Evolutionary conservation across 2,113 vertebrate species (phyloP).

Genomic region (Muscicapa adusta): DNA sequence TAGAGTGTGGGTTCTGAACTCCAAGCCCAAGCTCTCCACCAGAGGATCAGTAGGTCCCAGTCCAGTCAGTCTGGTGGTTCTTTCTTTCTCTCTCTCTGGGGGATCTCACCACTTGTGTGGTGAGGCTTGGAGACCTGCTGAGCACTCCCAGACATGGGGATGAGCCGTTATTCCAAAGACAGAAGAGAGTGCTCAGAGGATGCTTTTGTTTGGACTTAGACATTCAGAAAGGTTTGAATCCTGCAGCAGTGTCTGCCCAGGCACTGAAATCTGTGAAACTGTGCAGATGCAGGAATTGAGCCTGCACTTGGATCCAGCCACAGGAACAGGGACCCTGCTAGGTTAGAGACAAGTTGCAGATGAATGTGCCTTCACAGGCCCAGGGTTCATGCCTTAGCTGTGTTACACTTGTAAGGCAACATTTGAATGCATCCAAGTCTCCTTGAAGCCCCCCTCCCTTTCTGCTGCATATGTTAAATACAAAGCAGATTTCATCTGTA

Average conservation of each 20-base stretch:
- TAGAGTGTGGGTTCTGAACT: accelerated
- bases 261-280: neutral
- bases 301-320: neutral
- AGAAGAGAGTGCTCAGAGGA: neutral
- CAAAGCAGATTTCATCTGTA: conserved; percentile 17
- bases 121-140: neutral
- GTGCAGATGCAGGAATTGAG: neutral
- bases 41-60: neutral
- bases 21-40: neutral
- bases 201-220: neutral
- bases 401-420: neutral
- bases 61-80: neutral
- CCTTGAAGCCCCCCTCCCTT: neutral
- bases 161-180: neutral
- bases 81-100: neutral
- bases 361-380: neutral
- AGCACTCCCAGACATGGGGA: neutral
- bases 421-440: neutral
- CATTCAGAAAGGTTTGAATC: neutral
- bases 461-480: neutral
- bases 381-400: neutral
- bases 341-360: neutral
- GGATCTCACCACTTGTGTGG: neutral
- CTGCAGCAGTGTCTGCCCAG: neutral
- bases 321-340: neutral